A percentile compares a stretch with the other conserved stretches of the same genome.
These are phyloP conservation scores for Haemorhous mexicanus DNA, from an alignment of 2,113 vertebrate genomes.

Conservation along the genomic window DNA sequence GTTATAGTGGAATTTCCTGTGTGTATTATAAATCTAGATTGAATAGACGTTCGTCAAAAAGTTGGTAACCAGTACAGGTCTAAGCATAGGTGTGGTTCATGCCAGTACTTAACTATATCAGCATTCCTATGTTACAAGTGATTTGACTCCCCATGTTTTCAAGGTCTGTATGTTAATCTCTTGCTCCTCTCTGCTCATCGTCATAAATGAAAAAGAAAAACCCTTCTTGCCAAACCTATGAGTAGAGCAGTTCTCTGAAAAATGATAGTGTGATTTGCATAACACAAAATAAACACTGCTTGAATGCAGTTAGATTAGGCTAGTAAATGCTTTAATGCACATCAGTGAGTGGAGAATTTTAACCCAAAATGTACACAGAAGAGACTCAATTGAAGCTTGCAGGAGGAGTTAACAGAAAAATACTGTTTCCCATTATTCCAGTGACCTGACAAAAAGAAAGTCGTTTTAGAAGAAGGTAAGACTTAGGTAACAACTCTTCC, in stretches of 20 bases:
- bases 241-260: background rate
- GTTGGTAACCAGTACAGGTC: background rate
- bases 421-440: background rate
- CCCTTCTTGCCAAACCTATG: background rate
- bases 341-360: background rate
- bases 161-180: background rate
- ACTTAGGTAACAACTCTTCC: background rate
- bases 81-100: background rate
- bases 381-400: background rate
- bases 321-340: background rate
- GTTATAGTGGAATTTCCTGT: background rate
- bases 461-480: background rate
- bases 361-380: background rate
- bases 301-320: background rate
- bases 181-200: background rate
- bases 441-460: background rate
- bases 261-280: background rate
- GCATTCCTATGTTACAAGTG: background rate
- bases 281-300: background rate
- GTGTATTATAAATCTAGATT: background rate
- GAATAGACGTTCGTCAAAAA: background rate
- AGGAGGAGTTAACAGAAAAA: background rate
- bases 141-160: background rate
- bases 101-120: background rate
- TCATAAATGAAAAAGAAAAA: background rate